Evolutionary conservation across 2,113 vertebrate genomes (phyloP).

Genomic region (Malurus cyaneus): DNA sequence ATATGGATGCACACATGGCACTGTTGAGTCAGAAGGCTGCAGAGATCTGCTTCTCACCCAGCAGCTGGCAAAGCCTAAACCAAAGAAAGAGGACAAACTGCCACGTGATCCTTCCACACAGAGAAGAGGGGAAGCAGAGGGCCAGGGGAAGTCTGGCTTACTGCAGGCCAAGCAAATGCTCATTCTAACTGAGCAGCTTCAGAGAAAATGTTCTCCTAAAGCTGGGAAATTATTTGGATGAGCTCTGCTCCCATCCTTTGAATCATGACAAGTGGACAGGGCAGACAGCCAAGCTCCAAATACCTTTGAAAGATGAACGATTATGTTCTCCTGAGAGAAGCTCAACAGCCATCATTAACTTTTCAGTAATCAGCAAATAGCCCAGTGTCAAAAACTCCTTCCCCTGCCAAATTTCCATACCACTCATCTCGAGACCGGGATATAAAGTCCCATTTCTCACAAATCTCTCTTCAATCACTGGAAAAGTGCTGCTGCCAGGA

Average conservation of each 20-base stretch:
- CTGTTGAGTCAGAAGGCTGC: neutral
- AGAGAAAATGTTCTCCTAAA: neutral
- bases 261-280: neutral
- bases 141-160: neutral
- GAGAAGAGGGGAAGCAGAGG: neutral
- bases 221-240: neutral
- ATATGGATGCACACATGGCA: rapidly evolving
- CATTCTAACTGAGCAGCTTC: neutral
- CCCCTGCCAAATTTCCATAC: neutral
- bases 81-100: neutral
- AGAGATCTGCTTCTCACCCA: neutral
- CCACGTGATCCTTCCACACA: neutral
- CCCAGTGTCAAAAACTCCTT: neutral
- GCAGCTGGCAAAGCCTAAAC: neutral
- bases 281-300: neutral
- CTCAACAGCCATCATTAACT: neutral
- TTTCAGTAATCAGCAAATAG: slow-evolving; percentile 7
- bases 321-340: neutral
- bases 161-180: neutral
- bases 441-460: neutral
- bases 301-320: neutral
- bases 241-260: neutral
- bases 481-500: neutral
- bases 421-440: neutral
- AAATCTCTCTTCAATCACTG: neutral